Evolutionary conservation across 2,797 vertebrate genomes (phyloP), one percentile per base, ranked within the genome.

Genomic region (Pseudochirops cupreus): DNA sequence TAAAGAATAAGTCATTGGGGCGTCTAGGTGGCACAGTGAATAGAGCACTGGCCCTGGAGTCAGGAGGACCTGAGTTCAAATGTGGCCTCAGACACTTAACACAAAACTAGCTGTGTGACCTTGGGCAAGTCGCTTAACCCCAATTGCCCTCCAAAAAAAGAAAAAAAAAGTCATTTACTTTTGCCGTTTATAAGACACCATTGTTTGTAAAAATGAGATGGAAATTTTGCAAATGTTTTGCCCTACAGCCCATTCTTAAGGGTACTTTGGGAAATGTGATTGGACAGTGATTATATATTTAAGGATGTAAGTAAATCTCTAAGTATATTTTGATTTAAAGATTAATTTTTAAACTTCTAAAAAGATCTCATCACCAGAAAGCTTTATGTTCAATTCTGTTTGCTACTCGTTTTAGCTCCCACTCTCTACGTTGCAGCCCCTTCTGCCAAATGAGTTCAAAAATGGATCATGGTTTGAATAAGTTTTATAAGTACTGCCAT

Each of bases 1-100:
- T 96, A 67, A 93, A 95, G 96, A 94, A 90, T 90, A 96, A 91
- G 91, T 59, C 31, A 54, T 94, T 96, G 52, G 52, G 52, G 52
- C 52, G 4, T 1, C 52, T 52, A 52, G 52, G 2, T 46, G 52
- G 52, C 52, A 4, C 52, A 52, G 5, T 52, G 52, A 52, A 52
- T 52, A 52, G 52, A 52, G 52, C 52, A 4, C 52, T 3, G 4
- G 52, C 52, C 52, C 52, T 52, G 3, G 52, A 52, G 52, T 52
- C 52, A 52, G 52, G 52, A 52, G 52, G 52, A 52, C 52, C 52
- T 52, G 52, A 52, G 52, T 52, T 52, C 52, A 52, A 52, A 52
- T 52, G 1, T 52, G 52, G 52, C 52, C 52, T 52, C 52, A 52
- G 52, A 2, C 52, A 52, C 52, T 52, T 52, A 52, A 52, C 52